A percentile compares a stretch with the other conserved stretches of the same genome.
Evolutionary conservation across 1,140 invertebrate genomes (phyloP).

Genomic region (Solenopsis fugax): DNA sequence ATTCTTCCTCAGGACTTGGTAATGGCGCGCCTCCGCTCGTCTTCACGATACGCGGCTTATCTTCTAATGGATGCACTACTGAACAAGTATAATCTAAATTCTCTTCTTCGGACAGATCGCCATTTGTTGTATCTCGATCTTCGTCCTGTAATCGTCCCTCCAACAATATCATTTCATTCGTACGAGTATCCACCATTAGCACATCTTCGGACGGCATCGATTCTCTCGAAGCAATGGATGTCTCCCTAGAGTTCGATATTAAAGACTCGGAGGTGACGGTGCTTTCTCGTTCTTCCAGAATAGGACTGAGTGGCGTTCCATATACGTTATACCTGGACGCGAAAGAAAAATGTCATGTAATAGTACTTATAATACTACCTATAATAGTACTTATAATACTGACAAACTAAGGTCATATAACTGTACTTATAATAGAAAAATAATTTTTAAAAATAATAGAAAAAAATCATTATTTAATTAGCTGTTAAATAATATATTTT

Average conservation of each 20-base stretch:
- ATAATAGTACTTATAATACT: too few relatives aligned
- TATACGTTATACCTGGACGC: slow-evolving; percentile 87
- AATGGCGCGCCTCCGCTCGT: slow-evolving; percentile 79
- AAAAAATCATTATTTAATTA: slow-evolving; percentile 1
- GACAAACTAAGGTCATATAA: too few relatives aligned
- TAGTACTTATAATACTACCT: too few relatives aligned
- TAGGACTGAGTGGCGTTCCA: slow-evolving; percentile 88
- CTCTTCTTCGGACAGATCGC: slow-evolving; percentile 81
- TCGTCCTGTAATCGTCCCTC: slow-evolving; percentile 80
- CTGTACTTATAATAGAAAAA: background rate
- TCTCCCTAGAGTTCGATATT: slow-evolving; percentile 81
- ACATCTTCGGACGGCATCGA: slow-evolving; percentile 86
- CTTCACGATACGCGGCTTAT: slow-evolving; percentile 72
- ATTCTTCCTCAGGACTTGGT: slow-evolving; percentile 85
- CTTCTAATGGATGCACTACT: slow-evolving; percentile 68
- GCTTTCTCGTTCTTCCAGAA: slow-evolving; percentile 88
- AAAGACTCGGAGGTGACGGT: slow-evolving; percentile 82
- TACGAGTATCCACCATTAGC: slow-evolving; percentile 87
- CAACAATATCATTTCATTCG: slow-evolving; percentile 86
- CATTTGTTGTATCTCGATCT: slow-evolving; percentile 77
- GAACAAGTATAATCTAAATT: slow-evolving; percentile 79
- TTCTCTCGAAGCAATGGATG: slow-evolving; percentile 81
- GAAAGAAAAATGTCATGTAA: background rate
- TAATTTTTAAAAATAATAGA: too few relatives aligned
- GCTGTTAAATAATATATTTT: slow-evolving; percentile 11